A percentile compares a stretch with the other conserved stretches of the same genome.
phyloP scores from a whole-genome alignment of 2,797 vertebrate species.

The Steatocranus sp. region DNA sequence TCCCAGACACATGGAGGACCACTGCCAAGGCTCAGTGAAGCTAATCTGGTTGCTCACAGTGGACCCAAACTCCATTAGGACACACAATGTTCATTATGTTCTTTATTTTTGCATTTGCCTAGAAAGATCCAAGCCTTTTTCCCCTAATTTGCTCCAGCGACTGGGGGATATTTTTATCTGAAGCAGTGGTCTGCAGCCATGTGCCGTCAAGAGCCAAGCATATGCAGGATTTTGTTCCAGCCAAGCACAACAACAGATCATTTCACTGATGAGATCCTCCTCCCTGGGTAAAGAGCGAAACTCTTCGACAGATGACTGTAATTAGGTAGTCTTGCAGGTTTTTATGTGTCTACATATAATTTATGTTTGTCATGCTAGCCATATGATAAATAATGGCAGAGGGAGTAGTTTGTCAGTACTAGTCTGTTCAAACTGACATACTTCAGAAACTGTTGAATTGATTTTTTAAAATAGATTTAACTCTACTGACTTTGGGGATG shows the following conservation, averaged over 20 bases:
- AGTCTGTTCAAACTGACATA: not conserved
- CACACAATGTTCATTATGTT: not conserved
- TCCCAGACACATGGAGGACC: not conserved
- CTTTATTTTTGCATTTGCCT: constrained; percentile 1
- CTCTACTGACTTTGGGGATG: not conserved
- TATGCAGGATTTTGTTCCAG: constrained; percentile 17
- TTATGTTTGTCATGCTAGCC: not conserved
- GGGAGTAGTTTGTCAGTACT: not conserved
- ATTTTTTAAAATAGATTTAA: not conserved
- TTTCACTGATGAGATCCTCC: constrained; percentile 35
- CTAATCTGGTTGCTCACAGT: constrained; percentile 2
- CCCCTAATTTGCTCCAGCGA: constrained; percentile 1
- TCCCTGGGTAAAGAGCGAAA: constrained; percentile 10
- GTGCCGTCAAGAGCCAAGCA: constrained; percentile 23
- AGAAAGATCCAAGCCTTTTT: not conserved
- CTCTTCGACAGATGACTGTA: constrained; percentile 15
- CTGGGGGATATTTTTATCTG: constrained; percentile 17
- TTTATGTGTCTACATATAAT: not conserved
- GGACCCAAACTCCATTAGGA: not conserved
- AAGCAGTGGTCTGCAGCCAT: constrained; percentile 24
- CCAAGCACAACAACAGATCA: constrained; percentile 34
- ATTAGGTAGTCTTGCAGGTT: constrained; percentile 18
- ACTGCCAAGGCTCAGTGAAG: constrained; percentile 2
- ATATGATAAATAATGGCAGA: not conserved
- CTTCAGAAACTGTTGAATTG: not conserved